Percentiles rank a stretch among this genome's conserved stretches.
Conservation (phyloP, 2,888 invertebrate species). For the Chymomyza procnemis region DNA sequence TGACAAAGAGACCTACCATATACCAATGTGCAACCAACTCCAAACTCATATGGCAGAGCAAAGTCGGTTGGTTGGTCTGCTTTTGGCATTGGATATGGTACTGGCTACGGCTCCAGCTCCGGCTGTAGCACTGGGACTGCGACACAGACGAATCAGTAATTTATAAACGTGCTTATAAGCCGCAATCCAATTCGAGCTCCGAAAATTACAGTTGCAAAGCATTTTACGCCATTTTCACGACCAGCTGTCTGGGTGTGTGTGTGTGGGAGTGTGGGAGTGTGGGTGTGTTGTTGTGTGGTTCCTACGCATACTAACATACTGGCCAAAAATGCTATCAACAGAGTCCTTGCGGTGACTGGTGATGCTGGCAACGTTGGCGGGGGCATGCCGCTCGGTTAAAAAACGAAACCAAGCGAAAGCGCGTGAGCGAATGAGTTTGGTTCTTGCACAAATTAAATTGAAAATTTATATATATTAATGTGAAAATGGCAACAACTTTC, state of each 20-base stretch:
- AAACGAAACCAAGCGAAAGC: constrained; percentile 43
- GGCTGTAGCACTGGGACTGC: neutral
- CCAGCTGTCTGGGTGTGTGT: constrained; percentile 6
- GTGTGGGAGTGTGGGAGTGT: neutral
- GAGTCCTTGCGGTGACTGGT: constrained; percentile 16
- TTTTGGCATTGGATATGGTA: neutral
- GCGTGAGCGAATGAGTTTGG: constrained; percentile 47
- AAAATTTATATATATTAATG: constrained; percentile 7
- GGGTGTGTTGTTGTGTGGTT: neutral
- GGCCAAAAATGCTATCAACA: constrained; percentile 36
- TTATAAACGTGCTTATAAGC: constrained; percentile 68
- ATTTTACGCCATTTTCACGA: constrained; percentile 15
- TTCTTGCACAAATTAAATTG: constrained; percentile 48
- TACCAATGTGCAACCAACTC: neutral
- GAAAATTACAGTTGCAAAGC: constrained; percentile 43
- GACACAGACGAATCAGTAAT: constrained; percentile 59
- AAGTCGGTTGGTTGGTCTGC: neutral
- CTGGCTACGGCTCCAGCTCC: too few species aligned
- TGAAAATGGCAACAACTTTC: constrained; percentile 14
- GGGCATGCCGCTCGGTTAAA: constrained; percentile 10
- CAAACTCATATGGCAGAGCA: neutral
- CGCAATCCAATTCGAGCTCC: constrained; percentile 62
- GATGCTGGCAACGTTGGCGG: too few species aligned
- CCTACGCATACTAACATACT: constrained; percentile 1
- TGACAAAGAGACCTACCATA: constrained; percentile 30